A percentile compares a stretch with the other conserved stretches of the same genome.
Conservation (phyloP, 1,140 invertebrate species). For the Homarus americanus region DNA sequence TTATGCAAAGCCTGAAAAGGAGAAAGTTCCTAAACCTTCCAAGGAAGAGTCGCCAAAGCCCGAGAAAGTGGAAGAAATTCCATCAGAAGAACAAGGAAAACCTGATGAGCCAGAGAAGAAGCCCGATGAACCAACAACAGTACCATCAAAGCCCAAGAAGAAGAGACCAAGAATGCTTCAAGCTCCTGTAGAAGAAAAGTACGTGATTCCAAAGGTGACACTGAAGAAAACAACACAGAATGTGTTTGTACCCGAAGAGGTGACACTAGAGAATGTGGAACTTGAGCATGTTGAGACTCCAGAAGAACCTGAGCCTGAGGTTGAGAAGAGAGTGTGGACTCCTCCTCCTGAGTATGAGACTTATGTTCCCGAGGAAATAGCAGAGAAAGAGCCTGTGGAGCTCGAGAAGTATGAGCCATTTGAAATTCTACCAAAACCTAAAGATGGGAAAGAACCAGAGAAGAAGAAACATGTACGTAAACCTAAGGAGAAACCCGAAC, state of each 20-base stretch:
- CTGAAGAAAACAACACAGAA: conserved; percentile 50
- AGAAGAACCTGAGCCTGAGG: conserved; percentile 44
- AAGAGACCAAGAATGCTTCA: conserved; percentile 21
- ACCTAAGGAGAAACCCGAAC: conserved; percentile 58
- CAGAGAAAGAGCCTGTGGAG: conserved; percentile 57
- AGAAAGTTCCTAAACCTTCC: conserved; percentile 10
- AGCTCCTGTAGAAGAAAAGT: conserved; percentile 69
- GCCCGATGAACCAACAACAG: not conserved
- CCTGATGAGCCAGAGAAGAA: conserved; percentile 37
- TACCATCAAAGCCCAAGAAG: conserved; percentile 8
- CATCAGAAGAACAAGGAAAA: conserved; percentile 15
- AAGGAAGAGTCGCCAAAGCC: conserved; percentile 70
- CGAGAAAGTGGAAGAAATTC: too few species aligned
- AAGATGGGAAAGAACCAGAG: conserved; percentile 36
- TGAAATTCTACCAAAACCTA: conserved; percentile 12
- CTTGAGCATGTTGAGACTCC: conserved; percentile 64
- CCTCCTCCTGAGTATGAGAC: conserved; percentile 67
- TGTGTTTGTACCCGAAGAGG: conserved; percentile 61
- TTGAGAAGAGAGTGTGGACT: conserved; percentile 57
- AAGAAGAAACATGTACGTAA: conserved; percentile 47
- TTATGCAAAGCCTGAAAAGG: not conserved
- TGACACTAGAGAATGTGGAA: conserved; percentile 53
- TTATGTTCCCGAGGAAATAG: conserved; percentile 63
- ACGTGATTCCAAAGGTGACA: conserved; percentile 26
- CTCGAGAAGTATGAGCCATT: conserved; percentile 53